Conservation (phyloP, 2,113 vertebrate species). For the Boulengeromyrus knoepffleri region DNA sequence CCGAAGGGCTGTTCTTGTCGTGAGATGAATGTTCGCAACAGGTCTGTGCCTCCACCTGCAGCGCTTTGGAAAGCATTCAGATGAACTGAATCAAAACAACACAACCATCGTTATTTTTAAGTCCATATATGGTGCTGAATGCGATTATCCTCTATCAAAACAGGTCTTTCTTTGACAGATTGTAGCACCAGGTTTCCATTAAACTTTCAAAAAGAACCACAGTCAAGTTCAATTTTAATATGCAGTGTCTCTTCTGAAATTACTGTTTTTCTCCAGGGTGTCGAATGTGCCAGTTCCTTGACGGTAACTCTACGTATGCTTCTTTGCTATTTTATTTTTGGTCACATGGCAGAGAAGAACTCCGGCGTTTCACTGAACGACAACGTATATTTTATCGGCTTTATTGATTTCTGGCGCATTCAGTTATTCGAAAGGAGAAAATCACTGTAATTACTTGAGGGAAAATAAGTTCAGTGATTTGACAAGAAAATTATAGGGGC, state of each 20-base stretch:
- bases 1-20: neutral
- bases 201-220: neutral
- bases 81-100: neutral
- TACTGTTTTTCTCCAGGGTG: neutral
- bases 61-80: neutral
- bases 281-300: neutral
- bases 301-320: neutral
- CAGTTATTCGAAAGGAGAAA: neutral
- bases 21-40: neutral
- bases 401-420: constrained; percentile 1
- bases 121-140: neutral
- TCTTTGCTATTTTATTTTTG: neutral
- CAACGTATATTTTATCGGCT: neutral
- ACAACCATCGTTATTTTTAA: neutral
- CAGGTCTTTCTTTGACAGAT: neutral
- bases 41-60: neutral
- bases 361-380: neutral
- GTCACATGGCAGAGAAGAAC: neutral
- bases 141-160: neutral
- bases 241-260: neutral
- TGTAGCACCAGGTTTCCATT: constrained; percentile 1
- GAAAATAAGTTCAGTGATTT: constrained; percentile 9
- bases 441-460: constrained; percentile 5
- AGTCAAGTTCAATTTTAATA: constrained; percentile 1
- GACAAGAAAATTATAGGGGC: constrained; percentile 5